These are phyloP conservation scores for Cataglyphis livida DNA, from an alignment of 2,888 invertebrate genomes.

Conservation along the genomic window DNA sequence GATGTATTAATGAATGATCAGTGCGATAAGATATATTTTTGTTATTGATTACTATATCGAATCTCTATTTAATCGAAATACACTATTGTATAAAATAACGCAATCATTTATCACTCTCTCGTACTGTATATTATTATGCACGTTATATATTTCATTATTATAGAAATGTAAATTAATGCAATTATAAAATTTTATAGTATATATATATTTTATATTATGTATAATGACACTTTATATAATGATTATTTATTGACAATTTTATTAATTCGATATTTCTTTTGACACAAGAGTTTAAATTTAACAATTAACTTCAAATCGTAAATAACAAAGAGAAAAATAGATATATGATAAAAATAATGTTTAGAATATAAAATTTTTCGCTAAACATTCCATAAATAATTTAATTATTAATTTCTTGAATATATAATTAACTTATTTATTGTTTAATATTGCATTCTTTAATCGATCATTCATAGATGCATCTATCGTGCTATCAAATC, in stretches of 20 bases:
- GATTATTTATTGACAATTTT: background rate
- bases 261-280: background rate
- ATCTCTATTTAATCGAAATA: background rate
- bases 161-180: background rate
- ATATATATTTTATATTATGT: background rate
- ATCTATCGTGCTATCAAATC: background rate
- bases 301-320: background rate
- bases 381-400: background rate
- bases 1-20: background rate
- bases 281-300: background rate
- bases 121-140: background rate
- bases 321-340: background rate
- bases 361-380: background rate
- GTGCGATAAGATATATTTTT: background rate
- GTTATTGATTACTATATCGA: background rate
- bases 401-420: slow-evolving; percentile 6
- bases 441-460: background rate
- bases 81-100: background rate
- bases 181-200: background rate
- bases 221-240: background rate
- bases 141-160: slow-evolving; percentile 1
- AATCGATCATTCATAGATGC: background rate
- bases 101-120: background rate
- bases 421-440: background rate
- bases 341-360: background rate